phyloP scores from a whole-genome alignment of 2,113 vertebrate species.

The Corvus moneduloides region DNA sequence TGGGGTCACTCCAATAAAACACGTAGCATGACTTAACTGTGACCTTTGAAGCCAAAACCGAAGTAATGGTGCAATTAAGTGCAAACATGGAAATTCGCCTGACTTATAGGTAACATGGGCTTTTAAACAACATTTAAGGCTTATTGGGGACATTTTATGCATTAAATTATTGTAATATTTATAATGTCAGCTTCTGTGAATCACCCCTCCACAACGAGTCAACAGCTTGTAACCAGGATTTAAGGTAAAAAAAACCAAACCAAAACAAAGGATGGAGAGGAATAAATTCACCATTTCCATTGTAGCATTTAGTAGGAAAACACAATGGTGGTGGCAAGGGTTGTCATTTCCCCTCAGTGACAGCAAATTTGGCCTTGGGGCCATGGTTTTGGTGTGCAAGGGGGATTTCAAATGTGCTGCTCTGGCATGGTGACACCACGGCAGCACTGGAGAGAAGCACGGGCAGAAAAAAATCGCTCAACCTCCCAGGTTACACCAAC shows the following conservation, averaged over 20 bases:
- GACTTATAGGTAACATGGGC: slow-evolving; percentile 55
- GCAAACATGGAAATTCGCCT: slow-evolving; percentile 71
- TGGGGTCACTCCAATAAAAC: slow-evolving; percentile 79
- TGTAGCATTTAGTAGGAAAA: slow-evolving; percentile 42
- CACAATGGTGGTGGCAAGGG: slow-evolving; percentile 45
- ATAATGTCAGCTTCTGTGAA: slow-evolving; percentile 63
- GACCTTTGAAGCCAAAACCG: slow-evolving; percentile 72
- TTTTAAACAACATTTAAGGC: slow-evolving; percentile 70
- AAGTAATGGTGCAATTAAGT: slow-evolving; percentile 65
- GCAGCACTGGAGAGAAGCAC: background rate
- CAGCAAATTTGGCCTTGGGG: background rate
- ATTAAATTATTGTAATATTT: slow-evolving; percentile 71
- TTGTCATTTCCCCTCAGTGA: slow-evolving; percentile 21
- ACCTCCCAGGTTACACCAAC: fast-evolving
- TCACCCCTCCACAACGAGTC: slow-evolving; percentile 60
- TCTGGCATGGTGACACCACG: background rate
- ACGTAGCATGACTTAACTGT: slow-evolving; percentile 69
- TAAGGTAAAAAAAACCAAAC: background rate
- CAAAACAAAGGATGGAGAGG: slow-evolving; percentile 46
- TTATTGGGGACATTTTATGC: slow-evolving; percentile 65
- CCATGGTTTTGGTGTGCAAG: background rate
- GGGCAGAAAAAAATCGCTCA: background rate
- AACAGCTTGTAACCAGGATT: slow-evolving; percentile 69
- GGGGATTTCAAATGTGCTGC: background rate
- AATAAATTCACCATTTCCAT: slow-evolving; percentile 62